Evolutionary conservation across 2,888 invertebrate species (phyloP).

Genomic region (Drosophila testacea): DNA sequence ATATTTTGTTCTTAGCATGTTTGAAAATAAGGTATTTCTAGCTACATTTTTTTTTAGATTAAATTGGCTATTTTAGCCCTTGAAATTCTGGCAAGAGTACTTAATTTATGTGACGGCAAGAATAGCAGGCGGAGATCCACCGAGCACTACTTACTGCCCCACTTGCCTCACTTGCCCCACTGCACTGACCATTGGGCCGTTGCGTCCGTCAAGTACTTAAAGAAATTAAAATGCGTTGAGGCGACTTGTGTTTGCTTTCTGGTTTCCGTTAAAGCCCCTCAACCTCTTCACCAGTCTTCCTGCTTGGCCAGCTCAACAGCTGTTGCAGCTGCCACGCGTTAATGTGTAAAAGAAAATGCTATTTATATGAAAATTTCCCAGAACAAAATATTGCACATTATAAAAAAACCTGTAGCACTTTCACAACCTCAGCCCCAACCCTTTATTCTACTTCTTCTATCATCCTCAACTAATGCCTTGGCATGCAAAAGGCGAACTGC

Average conservation of each 20-base stretch:
- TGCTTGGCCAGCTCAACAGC: constrained; percentile 9
- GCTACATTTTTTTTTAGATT: too few species aligned
- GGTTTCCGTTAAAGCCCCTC: neutral
- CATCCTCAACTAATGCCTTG: neutral
- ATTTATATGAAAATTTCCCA: constrained; percentile 56
- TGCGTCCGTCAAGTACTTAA: constrained; percentile 52
- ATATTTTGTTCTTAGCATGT: too few species aligned
- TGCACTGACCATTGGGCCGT: neutral
- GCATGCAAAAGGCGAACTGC: constrained; percentile 4
- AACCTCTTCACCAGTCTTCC: neutral
- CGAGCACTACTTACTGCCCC: too few species aligned
- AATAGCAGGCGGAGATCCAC: too few species aligned
- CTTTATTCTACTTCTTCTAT: too few species aligned
- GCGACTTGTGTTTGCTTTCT: constrained; percentile 19
- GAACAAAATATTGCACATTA: constrained; percentile 37
- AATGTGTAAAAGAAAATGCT: constrained; percentile 64
- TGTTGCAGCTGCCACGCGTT: constrained; percentile 47
- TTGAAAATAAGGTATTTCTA: too few species aligned
- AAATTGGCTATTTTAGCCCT: too few species aligned
- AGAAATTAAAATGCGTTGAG: constrained; percentile 56
- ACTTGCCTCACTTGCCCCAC: too few species aligned
- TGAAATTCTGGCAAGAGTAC: constrained; percentile 16
- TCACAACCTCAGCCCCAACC: neutral
- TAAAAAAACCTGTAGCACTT: constrained; percentile 12
- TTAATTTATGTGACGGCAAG: constrained; percentile 7